phyloP scores from a whole-genome alignment of 1,140 invertebrate genomes.

The Scaptodrosophila lebanonensis region DNA sequence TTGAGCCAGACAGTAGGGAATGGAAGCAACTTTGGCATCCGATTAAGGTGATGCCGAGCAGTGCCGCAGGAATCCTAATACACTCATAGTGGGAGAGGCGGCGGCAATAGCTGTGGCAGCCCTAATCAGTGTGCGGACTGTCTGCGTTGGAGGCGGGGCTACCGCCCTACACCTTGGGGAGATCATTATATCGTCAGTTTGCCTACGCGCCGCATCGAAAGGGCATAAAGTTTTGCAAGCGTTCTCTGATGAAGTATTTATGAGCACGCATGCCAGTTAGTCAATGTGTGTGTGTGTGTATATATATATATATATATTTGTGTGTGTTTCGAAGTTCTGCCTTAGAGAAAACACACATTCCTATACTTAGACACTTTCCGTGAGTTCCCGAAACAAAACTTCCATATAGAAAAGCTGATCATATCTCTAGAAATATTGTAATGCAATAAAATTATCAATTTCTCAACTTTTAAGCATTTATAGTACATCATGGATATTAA shows the following conservation, averaged over 20 bases:
- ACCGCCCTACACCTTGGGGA: conserved; percentile 50
- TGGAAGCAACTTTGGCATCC: conserved; percentile 71
- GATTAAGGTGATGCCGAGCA: conserved; percentile 70
- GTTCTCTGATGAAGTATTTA: conserved; percentile 68
- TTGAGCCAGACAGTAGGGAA: conserved; percentile 31
- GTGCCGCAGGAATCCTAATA: conserved; percentile 69
- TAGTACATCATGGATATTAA: too few species aligned
- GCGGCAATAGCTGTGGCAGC: neutral
- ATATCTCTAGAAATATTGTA: too few species aligned
- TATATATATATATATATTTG: neutral
- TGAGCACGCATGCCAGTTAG: conserved; percentile 38
- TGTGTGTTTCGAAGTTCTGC: neutral
- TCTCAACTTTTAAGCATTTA: too few species aligned
- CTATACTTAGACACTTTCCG: too few species aligned
- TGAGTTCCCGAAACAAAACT: too few species aligned
- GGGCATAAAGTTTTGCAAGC: conserved; percentile 48
- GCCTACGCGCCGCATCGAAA: conserved; percentile 25
- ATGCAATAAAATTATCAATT: too few species aligned
- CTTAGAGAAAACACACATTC: too few species aligned
- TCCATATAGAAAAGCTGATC: too few species aligned
- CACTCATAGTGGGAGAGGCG: neutral
- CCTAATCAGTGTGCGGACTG: conserved; percentile 4
- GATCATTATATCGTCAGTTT: conserved; percentile 72
- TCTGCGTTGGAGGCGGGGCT: neutral
- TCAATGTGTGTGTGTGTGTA: neutral